A percentile compares a stretch with the other conserved stretches of the same genome.
These are phyloP conservation scores for Felis catus DNA, from an alignment of 2,113 vertebrate genomes.

Conservation along the genomic window DNA sequence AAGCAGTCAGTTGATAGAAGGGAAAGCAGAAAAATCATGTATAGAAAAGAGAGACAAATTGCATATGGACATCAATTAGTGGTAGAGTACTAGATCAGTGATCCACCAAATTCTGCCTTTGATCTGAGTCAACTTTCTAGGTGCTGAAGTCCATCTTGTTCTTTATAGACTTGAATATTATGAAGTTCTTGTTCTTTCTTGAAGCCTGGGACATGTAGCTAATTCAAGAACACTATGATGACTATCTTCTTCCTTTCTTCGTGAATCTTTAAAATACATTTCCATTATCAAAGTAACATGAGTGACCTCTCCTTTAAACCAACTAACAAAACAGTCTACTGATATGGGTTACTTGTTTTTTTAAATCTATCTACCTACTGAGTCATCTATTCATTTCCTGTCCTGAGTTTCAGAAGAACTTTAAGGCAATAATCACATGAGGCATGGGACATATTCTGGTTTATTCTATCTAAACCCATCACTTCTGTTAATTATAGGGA, in stretches of 20 bases:
- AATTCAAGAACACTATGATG: not conserved
- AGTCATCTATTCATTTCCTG: not conserved
- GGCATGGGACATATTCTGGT: not conserved
- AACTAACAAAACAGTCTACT: not conserved
- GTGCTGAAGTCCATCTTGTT: not conserved
- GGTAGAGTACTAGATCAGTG: not conserved
- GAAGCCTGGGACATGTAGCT: not conserved
- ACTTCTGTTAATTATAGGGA: not conserved
- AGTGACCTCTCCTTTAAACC: not conserved
- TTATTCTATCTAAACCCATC: not conserved
- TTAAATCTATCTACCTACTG: not conserved
- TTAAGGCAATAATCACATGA: not conserved
- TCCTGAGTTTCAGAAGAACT: not conserved
- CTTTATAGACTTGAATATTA: not conserved
- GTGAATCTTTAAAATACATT: slow-evolving; percentile 9
- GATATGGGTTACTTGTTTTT: not conserved
- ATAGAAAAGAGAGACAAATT: not conserved
- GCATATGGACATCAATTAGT: not conserved
- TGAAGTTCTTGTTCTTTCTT: not conserved
- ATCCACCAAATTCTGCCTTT: not conserved
- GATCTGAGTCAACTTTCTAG: not conserved
- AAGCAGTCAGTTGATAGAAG: not conserved
- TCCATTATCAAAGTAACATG: not conserved
- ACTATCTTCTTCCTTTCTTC: not conserved
- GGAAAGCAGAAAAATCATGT: not conserved